These are phyloP conservation scores for Poeciliopsis occidentalis DNA, from an alignment of 2,113 vertebrate species.

Conservation along the genomic window DNA sequence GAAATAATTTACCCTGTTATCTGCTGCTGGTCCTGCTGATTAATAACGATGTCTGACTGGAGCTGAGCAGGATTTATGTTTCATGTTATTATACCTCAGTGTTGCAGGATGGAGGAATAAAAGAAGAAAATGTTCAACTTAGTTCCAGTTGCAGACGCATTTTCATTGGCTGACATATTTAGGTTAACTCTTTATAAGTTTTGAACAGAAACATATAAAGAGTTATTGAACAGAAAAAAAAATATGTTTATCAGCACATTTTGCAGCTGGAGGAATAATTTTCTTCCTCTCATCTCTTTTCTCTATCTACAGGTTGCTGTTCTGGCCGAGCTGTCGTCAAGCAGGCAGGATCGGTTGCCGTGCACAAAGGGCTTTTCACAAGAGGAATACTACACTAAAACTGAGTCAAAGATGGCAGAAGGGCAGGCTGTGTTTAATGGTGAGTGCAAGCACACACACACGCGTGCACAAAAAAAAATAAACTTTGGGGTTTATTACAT, in stretches of 20 bases:
- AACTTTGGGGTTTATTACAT: too few relatives aligned
- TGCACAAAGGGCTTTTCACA: conserved; percentile 65
- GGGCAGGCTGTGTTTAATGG: conserved; percentile 68
- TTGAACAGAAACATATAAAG: too few relatives aligned
- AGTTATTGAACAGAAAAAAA: too few relatives aligned
- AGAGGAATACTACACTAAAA: conserved; percentile 57
- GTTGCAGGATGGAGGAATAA: too few relatives aligned
- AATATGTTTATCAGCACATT: too few relatives aligned
- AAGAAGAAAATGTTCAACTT: too few relatives aligned
- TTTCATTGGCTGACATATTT: too few relatives aligned
- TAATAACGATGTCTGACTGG: conserved; percentile 27
- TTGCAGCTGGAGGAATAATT: too few relatives aligned
- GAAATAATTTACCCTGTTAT: conserved; percentile 66
- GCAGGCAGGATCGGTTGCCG: conserved; percentile 30
- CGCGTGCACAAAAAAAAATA: background rate
- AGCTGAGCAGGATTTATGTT: conserved; percentile 2
- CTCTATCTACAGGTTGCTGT: conserved; percentile 31
- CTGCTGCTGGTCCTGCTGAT: conserved; percentile 29
- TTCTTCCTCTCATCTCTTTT: background rate
- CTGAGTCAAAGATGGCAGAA: conserved; percentile 49
- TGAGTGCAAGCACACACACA: conserved; percentile 32
- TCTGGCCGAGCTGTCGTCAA: conserved; percentile 8
- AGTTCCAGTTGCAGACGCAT: too few relatives aligned
- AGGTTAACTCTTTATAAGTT: too few relatives aligned
- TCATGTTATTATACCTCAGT: conserved; percentile 1